Conservation (phyloP, 2,113 vertebrate species). For the Rallus limicola region DNA sequence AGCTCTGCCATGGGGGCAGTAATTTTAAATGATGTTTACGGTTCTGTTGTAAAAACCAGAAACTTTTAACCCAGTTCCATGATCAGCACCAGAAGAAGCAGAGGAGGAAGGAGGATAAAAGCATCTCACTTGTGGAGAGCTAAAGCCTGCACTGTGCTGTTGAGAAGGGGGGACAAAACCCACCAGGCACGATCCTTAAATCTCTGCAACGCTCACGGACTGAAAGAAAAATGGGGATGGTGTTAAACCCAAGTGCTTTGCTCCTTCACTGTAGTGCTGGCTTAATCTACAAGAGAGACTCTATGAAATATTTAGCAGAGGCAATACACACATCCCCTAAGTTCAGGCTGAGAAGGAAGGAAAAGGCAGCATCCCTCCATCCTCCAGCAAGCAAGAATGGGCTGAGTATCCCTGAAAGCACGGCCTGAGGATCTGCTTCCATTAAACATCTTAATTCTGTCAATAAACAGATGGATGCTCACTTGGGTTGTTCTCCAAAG, state of each 20-base stretch:
- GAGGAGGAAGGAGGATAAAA: neutral
- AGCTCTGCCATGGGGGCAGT: neutral
- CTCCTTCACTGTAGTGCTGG: neutral
- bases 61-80: neutral
- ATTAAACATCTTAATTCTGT: neutral
- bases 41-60: neutral
- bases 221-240: neutral
- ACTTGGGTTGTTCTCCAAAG: neutral
- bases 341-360: neutral
- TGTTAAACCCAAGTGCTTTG: slow-evolving; percentile 29
- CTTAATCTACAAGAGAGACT: neutral
- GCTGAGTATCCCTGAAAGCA: neutral
- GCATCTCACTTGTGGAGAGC: neutral
- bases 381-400: neutral
- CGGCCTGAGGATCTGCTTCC: neutral
- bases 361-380: neutral
- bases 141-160: neutral
- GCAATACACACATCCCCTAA: neutral
- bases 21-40: neutral
- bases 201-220: neutral
- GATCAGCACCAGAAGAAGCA: neutral
- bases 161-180: neutral
- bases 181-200: neutral
- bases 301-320: neutral
- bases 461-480: neutral